Conservation (phyloP, 2,888 invertebrate species). For the Drosophila pullipes region DNA sequence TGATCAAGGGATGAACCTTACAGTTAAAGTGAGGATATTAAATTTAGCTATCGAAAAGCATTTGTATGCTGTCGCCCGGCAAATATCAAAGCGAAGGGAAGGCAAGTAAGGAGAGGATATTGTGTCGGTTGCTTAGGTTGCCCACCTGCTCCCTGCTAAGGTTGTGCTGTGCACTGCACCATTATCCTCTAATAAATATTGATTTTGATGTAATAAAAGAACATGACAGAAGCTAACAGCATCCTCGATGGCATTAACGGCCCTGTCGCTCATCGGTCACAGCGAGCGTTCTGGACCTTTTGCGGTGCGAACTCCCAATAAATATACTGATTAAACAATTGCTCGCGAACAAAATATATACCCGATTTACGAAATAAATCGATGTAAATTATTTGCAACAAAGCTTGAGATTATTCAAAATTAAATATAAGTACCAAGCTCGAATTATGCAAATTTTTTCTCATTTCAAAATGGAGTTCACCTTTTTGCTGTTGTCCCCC, state of each 20-base stretch:
- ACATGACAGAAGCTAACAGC: conserved; percentile 65
- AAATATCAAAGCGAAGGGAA: conserved; percentile 46
- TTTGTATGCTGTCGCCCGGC: conserved; percentile 14
- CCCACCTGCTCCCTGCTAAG: conserved; percentile 35
- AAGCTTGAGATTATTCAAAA: conserved; percentile 70
- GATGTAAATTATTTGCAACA: conserved; percentile 68
- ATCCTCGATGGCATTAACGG: conserved; percentile 58
- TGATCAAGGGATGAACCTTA: conserved; percentile 58
- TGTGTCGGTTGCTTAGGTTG: background rate
- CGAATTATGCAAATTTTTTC: conserved; percentile 67
- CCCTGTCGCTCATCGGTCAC: conserved; percentile 50
- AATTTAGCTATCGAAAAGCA: conserved; percentile 54
- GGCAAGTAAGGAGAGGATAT: conserved; percentile 2
- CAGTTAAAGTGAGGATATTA: conserved; percentile 52
- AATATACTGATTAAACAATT: conserved; percentile 62
- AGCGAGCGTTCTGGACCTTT: background rate
- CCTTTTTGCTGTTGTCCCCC: conserved; percentile 52
- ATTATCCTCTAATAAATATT: conserved; percentile 75
- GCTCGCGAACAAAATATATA: conserved; percentile 9
- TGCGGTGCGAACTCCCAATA: conserved; percentile 9
- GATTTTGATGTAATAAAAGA: conserved; percentile 70
- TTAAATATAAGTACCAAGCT: conserved; percentile 66
- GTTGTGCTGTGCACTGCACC: conserved; percentile 30
- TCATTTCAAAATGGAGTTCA: conserved; percentile 48
- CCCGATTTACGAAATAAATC: conserved; percentile 61